These are phyloP conservation scores for Strongylocentrotus purpuratus DNA, from an alignment of 35 echinoderm and acorn worm species.

Conservation along the genomic window DNA sequence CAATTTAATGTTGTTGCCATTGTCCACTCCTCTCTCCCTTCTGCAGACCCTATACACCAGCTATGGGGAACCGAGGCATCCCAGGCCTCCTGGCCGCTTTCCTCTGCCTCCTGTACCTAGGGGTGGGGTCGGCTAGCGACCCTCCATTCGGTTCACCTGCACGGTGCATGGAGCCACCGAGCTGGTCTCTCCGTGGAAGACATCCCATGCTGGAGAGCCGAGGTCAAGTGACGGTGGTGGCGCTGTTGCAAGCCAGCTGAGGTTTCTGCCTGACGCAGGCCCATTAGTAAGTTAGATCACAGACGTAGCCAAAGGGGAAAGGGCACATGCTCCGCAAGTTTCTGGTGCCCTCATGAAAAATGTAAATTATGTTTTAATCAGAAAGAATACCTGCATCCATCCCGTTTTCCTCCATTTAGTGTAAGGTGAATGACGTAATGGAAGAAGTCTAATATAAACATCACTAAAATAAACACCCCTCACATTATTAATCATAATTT, in stretches of 20 bases:
- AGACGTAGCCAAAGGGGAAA: too few species aligned
- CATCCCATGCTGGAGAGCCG: slow-evolving; percentile 56
- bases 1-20: too few species aligned
- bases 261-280: slow-evolving; percentile 70
- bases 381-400: too few species aligned
- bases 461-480: too few species aligned
- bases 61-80: slow-evolving; percentile 18
- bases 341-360: too few species aligned
- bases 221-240: slow-evolving; percentile 74
- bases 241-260: slow-evolving; percentile 76
- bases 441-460: too few species aligned
- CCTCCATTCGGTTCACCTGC: slow-evolving; percentile 27
- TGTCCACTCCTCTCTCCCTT: background rate
- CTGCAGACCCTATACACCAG: background rate
- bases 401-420: too few species aligned
- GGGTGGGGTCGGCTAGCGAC: background rate
- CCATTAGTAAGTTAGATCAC: slow-evolving; percentile 36
- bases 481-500: too few species aligned
- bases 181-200: background rate
- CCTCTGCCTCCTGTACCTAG: slow-evolving; percentile 45
- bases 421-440: too few species aligned
- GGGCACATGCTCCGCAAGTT: too few species aligned
- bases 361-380: too few species aligned
- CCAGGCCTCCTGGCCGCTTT: slow-evolving; percentile 42
- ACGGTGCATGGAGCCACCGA: slow-evolving; percentile 37